These are phyloP conservation scores for Drosophila anceps DNA, from an alignment of 2,888 invertebrate species.

Conservation along the genomic window DNA sequence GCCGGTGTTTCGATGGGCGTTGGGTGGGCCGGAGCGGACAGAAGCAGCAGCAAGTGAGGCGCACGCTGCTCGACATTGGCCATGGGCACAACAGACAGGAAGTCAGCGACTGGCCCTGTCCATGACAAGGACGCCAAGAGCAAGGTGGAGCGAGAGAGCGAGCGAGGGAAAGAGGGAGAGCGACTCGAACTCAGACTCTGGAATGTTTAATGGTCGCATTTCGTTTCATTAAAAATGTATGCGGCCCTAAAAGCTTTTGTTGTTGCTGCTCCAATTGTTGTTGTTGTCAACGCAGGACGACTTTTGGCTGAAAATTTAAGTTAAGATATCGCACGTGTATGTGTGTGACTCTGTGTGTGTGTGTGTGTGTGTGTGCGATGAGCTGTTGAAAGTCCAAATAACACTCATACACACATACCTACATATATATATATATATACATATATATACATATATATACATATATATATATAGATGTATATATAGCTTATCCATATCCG, in stretches of 20 bases:
- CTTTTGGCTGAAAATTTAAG: slow-evolving; percentile 38
- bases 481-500: slow-evolving; percentile 9
- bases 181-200: slow-evolving; percentile 50
- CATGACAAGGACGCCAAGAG: slow-evolving; percentile 9
- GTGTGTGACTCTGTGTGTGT: not conserved
- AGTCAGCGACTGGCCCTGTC: slow-evolving; percentile 52
- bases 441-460: not conserved
- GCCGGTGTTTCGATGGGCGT: not conserved
- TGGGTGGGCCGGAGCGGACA: not conserved
- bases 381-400: slow-evolving; percentile 19
- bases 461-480: not conserved
- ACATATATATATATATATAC: no score
- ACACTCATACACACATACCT: not conserved
- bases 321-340: slow-evolving; percentile 19
- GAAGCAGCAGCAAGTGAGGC: not conserved
- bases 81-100: slow-evolving; percentile 58
- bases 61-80: slow-evolving; percentile 53
- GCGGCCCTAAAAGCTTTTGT: slow-evolving; percentile 78
- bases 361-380: slow-evolving; percentile 17
- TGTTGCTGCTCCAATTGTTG: slow-evolving; percentile 48
- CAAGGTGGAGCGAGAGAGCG: slow-evolving; percentile 1
- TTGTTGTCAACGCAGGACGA: slow-evolving; percentile 41
- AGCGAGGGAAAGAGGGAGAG: not conserved
- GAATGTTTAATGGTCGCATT: slow-evolving; percentile 79
- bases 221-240: slow-evolving; percentile 82